Conservation (phyloP, 2,797 vertebrate genomes). For the Hapalemur alaotrensis region DNA sequence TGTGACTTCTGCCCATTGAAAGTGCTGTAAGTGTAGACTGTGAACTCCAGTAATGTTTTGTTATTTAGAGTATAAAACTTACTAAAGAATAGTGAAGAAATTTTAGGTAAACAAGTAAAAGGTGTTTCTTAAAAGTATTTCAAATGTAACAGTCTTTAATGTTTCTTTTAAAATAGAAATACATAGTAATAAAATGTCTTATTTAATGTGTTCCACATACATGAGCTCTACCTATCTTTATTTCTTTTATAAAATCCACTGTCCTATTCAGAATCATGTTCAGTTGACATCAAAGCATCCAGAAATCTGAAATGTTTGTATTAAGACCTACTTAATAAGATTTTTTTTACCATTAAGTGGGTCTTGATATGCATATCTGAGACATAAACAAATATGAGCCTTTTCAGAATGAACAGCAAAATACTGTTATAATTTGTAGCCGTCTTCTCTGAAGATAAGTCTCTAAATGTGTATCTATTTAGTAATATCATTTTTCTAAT, state of each 20-base stretch:
- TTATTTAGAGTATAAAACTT: background rate
- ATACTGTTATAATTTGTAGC: background rate
- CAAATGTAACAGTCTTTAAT: background rate
- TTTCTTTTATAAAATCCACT: background rate
- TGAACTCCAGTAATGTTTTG: background rate
- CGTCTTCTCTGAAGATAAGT: background rate
- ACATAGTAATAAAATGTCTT: background rate
- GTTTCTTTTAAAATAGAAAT: background rate
- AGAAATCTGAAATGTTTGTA: background rate
- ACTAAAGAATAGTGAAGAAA: background rate
- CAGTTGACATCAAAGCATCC: background rate
- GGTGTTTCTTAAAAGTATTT: background rate
- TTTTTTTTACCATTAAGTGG: background rate
- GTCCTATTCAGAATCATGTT: background rate
- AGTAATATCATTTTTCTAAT: background rate
- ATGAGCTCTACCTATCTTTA: background rate
- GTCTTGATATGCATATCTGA: background rate
- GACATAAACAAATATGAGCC: background rate
- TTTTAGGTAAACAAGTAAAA: background rate
- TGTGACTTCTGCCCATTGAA: background rate
- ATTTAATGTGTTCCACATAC: background rate
- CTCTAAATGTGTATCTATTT: background rate
- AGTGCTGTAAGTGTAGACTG: background rate
- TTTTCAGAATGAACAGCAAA: background rate
- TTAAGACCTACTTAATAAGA: background rate